A percentile compares a stretch with the other conserved stretches of the same genome.
Conservation (phyloP, 2,888 invertebrate genomes). For the Xestia rhomboidea region DNA sequence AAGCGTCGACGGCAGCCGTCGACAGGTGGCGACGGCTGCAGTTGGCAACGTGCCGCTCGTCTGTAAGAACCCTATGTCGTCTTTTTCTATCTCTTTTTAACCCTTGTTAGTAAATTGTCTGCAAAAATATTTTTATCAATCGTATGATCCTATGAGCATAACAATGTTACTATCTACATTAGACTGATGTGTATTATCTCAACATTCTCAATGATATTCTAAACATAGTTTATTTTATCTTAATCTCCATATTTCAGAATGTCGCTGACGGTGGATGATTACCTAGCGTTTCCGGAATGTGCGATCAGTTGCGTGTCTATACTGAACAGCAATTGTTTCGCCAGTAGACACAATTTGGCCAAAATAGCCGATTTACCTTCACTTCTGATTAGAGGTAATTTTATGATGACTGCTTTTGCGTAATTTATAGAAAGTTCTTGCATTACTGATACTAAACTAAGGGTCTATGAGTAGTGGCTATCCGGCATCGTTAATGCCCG, state of each 20-base stretch:
- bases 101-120: too few relatives aligned
- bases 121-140: slow-evolving; percentile 6
- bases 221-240: slow-evolving; percentile 69
- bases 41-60: too few relatives aligned
- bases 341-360: slow-evolving; percentile 79
- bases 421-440: background rate
- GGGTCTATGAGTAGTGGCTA: too few relatives aligned
- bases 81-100: too few relatives aligned
- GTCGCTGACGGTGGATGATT: slow-evolving; percentile 88
- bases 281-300: slow-evolving; percentile 87
- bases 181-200: slow-evolving; percentile 11
- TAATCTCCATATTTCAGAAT: slow-evolving; percentile 84
- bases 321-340: slow-evolving; percentile 85
- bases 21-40: too few relatives aligned
- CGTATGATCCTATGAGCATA: slow-evolving; percentile 23
- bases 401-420: background rate
- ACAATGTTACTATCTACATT: background rate
- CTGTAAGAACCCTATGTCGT: too few relatives aligned
- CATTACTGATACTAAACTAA: background rate
- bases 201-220: slow-evolving; percentile 65
- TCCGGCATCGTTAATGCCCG: too few relatives aligned
- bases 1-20: too few relatives aligned
- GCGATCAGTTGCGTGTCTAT: slow-evolving; percentile 90
- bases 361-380: slow-evolving; percentile 82
- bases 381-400: slow-evolving; percentile 81